Conservation (phyloP, 2,797 vertebrate species). For the Malurus leucopterus region DNA sequence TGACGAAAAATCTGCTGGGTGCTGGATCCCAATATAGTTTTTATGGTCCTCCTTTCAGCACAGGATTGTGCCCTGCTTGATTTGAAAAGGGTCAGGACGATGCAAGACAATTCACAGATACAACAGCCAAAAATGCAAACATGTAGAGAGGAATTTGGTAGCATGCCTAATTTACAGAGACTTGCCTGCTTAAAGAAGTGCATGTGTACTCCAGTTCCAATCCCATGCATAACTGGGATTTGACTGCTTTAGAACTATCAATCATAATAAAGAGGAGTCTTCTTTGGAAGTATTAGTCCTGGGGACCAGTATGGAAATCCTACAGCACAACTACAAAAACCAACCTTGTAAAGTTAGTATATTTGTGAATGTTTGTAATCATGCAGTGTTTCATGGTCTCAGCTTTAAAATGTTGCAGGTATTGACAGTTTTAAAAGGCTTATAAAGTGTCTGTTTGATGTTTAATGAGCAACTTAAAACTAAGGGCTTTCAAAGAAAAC, state of each 20-base stretch:
- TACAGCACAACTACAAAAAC: neutral
- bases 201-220: too few relatives aligned
- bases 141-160: neutral
- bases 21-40: neutral
- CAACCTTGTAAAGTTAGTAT: neutral
- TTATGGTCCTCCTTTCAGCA: neutral
- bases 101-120: neutral
- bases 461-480: neutral
- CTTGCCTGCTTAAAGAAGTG: neutral
- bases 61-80: neutral
- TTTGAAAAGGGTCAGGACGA: neutral
- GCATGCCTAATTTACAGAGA: neutral
- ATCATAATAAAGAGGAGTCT: neutral
- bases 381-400: neutral
- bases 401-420: neutral
- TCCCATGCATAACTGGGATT: neutral
- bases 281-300: neutral
- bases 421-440: neutral
- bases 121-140: neutral
- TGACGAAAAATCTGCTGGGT: neutral
- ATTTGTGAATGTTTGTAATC: neutral
- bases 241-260: neutral
- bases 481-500: neutral
- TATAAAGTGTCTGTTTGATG: neutral
- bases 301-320: neutral